These are phyloP conservation scores for Ephestia elutella DNA, from an alignment of 1,140 invertebrate species.

Conservation along the genomic window DNA sequence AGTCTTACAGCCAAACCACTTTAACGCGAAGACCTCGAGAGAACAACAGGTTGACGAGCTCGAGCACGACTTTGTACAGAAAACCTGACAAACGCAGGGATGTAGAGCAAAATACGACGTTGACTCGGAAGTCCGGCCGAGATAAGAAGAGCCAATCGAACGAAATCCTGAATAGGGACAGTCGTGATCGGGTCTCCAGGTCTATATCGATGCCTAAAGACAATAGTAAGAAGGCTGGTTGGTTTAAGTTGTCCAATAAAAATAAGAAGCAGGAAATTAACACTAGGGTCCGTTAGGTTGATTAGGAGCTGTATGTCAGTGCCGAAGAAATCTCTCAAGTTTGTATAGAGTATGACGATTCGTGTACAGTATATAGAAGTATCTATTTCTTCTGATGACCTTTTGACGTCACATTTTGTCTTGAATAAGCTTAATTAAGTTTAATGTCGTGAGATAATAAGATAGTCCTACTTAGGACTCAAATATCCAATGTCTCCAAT, in stretches of 20 bases:
- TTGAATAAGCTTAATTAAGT: no score
- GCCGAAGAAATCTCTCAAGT: no score
- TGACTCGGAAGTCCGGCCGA: constrained; percentile 65
- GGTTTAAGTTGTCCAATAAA: constrained; percentile 79
- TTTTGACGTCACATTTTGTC: no score
- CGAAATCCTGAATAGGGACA: constrained; percentile 75
- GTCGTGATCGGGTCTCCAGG: constrained; percentile 70
- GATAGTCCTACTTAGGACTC: no score
- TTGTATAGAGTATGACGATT: no score
- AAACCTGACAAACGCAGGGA: constrained; percentile 54
- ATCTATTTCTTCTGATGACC: no score
- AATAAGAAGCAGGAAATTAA: constrained; percentile 76
- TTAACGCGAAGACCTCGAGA: constrained; percentile 42
- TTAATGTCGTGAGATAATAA: no score
- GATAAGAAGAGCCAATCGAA: constrained; percentile 76
- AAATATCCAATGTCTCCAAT: no score
- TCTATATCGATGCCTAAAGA: constrained; percentile 82
- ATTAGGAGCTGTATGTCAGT: neutral
- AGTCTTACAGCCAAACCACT: constrained; percentile 64
- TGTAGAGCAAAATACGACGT: constrained; percentile 65
- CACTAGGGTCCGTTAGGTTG: constrained; percentile 51
- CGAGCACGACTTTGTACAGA: constrained; percentile 54
- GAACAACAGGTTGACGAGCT: constrained; percentile 48
- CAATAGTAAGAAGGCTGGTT: constrained; percentile 80
- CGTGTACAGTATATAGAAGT: no score